phyloP scores from a whole-genome alignment of 1,140 invertebrate species.

The Eupristina koningsbergeri region DNA sequence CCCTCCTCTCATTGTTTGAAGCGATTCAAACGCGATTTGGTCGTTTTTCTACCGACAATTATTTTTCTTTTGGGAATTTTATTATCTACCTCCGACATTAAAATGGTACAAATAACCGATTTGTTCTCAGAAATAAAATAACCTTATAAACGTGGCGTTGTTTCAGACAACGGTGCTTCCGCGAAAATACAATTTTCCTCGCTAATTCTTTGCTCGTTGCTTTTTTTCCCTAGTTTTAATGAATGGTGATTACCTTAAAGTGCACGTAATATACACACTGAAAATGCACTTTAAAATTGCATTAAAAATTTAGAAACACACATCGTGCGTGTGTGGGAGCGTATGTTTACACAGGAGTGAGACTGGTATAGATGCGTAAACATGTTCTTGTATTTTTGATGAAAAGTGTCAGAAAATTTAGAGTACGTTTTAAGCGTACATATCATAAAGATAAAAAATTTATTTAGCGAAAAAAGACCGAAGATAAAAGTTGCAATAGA shows the following conservation, averaged over 20 bases:
- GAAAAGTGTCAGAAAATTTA: slow-evolving; percentile 1
- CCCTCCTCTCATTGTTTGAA: slow-evolving; percentile 1
- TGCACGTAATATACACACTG: neutral
- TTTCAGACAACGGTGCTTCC: neutral
- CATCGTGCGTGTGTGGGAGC: neutral
- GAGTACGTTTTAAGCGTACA: neutral
- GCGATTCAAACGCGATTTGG: slow-evolving; percentile 37
- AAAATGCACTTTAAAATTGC: neutral
- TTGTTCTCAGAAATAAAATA: neutral
- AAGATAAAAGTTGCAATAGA: neutral
- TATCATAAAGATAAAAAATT: neutral
- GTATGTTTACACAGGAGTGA: too few relatives aligned
- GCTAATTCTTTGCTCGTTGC: neutral
- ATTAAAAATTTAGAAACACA: neutral
- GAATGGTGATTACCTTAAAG: neutral
- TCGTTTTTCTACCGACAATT: neutral
- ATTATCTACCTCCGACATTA: neutral
- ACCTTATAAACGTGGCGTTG: neutral
- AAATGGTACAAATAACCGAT: neutral
- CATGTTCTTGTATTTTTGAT: neutral
- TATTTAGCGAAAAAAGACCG: neutral
- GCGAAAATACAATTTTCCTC: neutral
- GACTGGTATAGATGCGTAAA: neutral
- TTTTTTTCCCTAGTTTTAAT: neutral
- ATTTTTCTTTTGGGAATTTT: slow-evolving; percentile 6